These are phyloP conservation scores for Pseudotriccus pelzelni DNA, from an alignment of 2,797 vertebrate genomes.

Conservation along the genomic window DNA sequence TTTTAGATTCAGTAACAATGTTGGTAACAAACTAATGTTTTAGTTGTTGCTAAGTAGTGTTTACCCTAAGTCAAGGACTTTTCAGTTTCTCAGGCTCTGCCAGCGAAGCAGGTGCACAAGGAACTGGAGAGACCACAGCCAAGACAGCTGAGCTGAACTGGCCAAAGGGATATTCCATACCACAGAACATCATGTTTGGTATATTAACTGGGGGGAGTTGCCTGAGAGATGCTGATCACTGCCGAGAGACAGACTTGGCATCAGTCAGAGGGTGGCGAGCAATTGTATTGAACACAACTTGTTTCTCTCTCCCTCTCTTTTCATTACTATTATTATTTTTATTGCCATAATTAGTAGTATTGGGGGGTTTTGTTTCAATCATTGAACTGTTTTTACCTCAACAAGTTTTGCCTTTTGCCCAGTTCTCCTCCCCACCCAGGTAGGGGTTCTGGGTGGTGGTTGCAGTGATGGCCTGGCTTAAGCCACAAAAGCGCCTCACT, in stretches of 20 bases:
- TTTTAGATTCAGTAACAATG: not conserved
- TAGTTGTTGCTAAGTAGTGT: not conserved
- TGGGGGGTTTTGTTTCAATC: not conserved
- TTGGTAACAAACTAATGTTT: not conserved
- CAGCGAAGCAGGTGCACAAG: not conserved
- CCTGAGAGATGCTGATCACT: not conserved
- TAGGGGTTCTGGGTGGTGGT: not conserved
- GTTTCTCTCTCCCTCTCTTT: not conserved
- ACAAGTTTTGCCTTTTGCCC: not conserved
- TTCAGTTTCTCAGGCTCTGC: not conserved
- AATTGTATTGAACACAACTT: not conserved
- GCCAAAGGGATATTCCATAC: not conserved
- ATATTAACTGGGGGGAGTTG: not conserved
- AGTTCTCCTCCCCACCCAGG: fast-evolving
- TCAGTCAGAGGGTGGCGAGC: not conserved
- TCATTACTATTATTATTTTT: not conserved
- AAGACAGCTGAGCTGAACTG: not conserved
- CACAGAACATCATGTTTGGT: not conserved
- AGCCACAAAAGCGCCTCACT: not conserved
- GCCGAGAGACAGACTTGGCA: not conserved
- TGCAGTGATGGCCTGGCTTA: not conserved
- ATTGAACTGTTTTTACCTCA: not conserved
- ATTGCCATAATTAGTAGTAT: not conserved
- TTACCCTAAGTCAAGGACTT: not conserved
- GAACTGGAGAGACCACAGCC: not conserved